Conservation (phyloP, 2,888 invertebrate genomes). For the Polydesmus complanatus region DNA sequence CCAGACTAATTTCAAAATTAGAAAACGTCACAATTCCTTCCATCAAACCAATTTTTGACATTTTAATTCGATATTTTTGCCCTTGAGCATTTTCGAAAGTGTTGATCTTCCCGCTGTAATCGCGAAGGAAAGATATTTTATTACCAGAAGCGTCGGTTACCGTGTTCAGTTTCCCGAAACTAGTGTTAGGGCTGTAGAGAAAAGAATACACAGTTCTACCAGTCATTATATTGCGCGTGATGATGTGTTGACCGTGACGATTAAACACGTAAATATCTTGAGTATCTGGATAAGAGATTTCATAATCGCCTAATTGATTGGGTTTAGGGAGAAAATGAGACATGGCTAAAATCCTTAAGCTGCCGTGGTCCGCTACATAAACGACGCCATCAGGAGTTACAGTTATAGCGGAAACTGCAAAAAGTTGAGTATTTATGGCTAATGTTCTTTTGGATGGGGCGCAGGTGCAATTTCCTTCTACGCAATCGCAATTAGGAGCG, state of each 20-base stretch:
- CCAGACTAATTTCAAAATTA: slow-evolving; percentile 30
- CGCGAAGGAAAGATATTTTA: slow-evolving; percentile 77
- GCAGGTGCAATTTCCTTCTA: slow-evolving; percentile 54
- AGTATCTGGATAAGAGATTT: slow-evolving; percentile 86
- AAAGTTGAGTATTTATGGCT: slow-evolving; percentile 85
- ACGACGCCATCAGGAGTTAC: slow-evolving; percentile 89
- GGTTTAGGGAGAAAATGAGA: slow-evolving; percentile 23
- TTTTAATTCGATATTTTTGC: slow-evolving; percentile 12
- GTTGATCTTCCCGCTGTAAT: slow-evolving; percentile 58
- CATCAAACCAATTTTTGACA: slow-evolving; percentile 28
- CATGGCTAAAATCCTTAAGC: slow-evolving; percentile 29
- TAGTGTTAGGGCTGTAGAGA: slow-evolving; percentile 51
- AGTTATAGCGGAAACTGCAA: slow-evolving; percentile 80
- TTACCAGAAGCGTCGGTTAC: slow-evolving; percentile 89
- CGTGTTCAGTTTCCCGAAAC: slow-evolving; percentile 66
- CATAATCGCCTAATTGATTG: slow-evolving; percentile 55
- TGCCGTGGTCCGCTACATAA: slow-evolving; percentile 83
- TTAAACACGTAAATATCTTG: slow-evolving; percentile 91
- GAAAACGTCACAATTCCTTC: slow-evolving; percentile 31
- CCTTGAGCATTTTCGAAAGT: slow-evolving; percentile 49
- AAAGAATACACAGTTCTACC: slow-evolving; percentile 88
- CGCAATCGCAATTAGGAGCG: slow-evolving; percentile 81
- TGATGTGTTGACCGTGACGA: slow-evolving; percentile 82
- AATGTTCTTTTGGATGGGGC: slow-evolving; percentile 49
- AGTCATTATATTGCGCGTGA: slow-evolving; percentile 87